A percentile compares a stretch with the other conserved stretches of the same genome.
Evolutionary conservation across 30 jellyfish, hydroid and myxozoan species (phyloP).

Genomic region (Hydra vulgaris): DNA sequence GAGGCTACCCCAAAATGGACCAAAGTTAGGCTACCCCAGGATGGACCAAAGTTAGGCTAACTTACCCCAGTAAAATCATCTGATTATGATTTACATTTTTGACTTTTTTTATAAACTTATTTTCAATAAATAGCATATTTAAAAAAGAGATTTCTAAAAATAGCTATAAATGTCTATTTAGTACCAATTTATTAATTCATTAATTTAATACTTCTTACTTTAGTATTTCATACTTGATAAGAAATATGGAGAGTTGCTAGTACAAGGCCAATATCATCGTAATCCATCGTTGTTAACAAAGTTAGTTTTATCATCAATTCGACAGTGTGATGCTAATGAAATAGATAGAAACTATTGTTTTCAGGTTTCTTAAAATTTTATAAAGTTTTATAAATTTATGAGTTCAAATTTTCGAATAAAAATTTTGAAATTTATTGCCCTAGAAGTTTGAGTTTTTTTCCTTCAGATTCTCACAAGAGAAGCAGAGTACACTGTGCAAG

Average conservation of each 20-base stretch:
- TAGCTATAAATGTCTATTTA: not conserved
- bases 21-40: no score
- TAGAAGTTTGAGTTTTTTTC: not conserved
- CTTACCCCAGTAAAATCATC: no score
- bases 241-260: constrained; percentile 71
- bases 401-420: not conserved
- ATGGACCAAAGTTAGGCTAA: no score
- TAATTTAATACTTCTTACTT: no score
- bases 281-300: constrained; percentile 48
- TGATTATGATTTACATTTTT: no score
- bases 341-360: constrained; percentile 83
- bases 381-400: not conserved
- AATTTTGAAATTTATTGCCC: no score
- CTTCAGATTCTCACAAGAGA: constrained; percentile 58
- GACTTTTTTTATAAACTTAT: no score
- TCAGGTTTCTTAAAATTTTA: constrained; percentile 43
- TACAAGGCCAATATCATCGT: constrained; percentile 90
- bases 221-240: constrained; percentile 85
- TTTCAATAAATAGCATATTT: no score
- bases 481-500: constrained; percentile 76
- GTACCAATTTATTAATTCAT: no score
- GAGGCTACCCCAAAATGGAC: no score
- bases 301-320: constrained; percentile 65
- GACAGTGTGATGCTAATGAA: constrained; percentile 56
- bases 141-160: not conserved